Percentiles rank a stretch among this genome's conserved stretches.
Conservation (phyloP, 1,140 invertebrate species). For the Macrosteles quadrilineatus region DNA sequence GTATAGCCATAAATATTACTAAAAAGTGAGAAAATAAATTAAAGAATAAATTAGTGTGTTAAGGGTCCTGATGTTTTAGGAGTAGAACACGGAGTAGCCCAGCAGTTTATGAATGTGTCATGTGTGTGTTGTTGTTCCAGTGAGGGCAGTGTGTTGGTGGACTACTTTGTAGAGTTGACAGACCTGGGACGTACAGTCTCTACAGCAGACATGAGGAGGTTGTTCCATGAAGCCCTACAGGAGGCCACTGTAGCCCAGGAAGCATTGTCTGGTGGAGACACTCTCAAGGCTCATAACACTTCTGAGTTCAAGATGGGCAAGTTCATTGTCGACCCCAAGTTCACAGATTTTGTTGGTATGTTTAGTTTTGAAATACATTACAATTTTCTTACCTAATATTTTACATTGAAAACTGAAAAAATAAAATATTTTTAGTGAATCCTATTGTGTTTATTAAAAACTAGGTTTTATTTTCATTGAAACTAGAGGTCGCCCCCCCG, state of each 20-base stretch:
- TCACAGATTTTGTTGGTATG: constrained; percentile 86
- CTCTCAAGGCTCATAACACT: constrained; percentile 49
- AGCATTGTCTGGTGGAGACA: constrained; percentile 32
- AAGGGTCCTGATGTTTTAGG: too few relatives aligned
- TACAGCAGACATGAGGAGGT: constrained; percentile 74
- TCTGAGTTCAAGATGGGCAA: constrained; percentile 67
- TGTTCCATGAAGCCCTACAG: constrained; percentile 77
- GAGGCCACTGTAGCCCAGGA: constrained; percentile 50
- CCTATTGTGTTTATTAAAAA: too few relatives aligned
- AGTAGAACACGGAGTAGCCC: too few relatives aligned
- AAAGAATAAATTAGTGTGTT: too few relatives aligned
- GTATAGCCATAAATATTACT: too few relatives aligned
- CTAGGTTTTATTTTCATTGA: too few relatives aligned
- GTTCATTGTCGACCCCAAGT: constrained; percentile 79
- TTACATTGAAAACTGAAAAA: constrained; percentile 14
- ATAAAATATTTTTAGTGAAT: too few relatives aligned
- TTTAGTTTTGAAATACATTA: constrained; percentile 36
- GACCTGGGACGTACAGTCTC: constrained; percentile 75
- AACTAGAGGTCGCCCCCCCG: too few relatives aligned
- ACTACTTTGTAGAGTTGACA: constrained; percentile 81
- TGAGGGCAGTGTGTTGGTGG: constrained; percentile 82
- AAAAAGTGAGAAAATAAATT: too few relatives aligned
- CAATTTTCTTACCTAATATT: constrained; percentile 12
- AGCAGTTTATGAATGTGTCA: too few relatives aligned
- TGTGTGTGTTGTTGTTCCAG: constrained; percentile 46